Conservation (phyloP, 2,113 vertebrate genomes). For the Bufo bufo region DNA sequence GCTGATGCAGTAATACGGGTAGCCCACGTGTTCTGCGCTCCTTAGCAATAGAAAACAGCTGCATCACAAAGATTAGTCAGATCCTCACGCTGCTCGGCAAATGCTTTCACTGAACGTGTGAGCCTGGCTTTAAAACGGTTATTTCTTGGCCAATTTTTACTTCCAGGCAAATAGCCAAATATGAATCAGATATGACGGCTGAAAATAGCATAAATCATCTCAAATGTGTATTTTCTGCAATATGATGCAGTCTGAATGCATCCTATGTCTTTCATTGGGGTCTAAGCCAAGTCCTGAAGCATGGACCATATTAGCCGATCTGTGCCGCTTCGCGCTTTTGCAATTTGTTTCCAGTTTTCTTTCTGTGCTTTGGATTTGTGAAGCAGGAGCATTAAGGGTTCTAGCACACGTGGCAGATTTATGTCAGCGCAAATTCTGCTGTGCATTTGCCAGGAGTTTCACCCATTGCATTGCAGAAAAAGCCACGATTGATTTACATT, state of each 20-base stretch:
- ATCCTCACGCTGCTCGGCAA: neutral
- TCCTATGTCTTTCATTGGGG: neutral
- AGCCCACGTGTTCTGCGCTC: neutral
- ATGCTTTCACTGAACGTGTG: slow-evolving; percentile 15
- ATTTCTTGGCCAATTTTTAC: slow-evolving; percentile 31
- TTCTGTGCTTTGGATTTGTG: neutral
- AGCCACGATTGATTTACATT: no score
- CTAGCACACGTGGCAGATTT: no score
- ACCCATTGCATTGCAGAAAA: no score
- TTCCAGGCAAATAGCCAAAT: slow-evolving; percentile 21
- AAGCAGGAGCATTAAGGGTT: neutral
- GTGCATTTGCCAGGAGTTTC: no score
- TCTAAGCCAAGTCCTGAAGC: neutral
- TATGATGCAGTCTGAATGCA: neutral
- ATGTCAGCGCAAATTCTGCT: no score
- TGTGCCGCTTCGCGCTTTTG: neutral
- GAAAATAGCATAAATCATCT: slow-evolving; percentile 40
- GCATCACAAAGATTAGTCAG: neutral
- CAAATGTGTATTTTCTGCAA: slow-evolving; percentile 10
- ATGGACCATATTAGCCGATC: neutral
- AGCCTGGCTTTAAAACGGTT: slow-evolving; percentile 1
- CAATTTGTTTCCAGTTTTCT: neutral
- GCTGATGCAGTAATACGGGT: neutral
- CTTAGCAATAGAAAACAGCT: slow-evolving; percentile 16
- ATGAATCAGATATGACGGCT: slow-evolving; percentile 26